A percentile compares a stretch with the other conserved stretches of the same genome.
These are phyloP conservation scores for Clarias fuscus DNA, from an alignment of 2,797 vertebrate species.

Conservation along the genomic window DNA sequence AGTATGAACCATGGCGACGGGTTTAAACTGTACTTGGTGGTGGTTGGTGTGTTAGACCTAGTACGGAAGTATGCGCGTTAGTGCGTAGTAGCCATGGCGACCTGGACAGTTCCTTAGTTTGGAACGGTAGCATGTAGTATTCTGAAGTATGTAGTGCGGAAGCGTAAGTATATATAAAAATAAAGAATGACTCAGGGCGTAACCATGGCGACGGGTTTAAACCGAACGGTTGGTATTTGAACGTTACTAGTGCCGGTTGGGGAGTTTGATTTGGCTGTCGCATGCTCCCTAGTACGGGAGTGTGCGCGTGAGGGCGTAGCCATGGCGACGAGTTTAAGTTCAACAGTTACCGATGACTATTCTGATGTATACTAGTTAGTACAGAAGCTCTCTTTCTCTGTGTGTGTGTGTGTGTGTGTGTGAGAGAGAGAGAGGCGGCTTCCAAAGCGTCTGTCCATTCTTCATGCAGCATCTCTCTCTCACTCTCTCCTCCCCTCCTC, in stretches of 20 bases:
- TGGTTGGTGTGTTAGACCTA: not conserved
- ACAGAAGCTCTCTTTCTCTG: not conserved
- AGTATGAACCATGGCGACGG: not conserved
- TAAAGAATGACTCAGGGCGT: too few species aligned
- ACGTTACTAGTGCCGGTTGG: too few species aligned
- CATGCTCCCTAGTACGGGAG: not conserved
- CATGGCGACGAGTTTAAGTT: not conserved
- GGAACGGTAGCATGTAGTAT: not conserved
- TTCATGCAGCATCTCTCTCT: conserved; percentile 54
- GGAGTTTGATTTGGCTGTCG: too few species aligned
- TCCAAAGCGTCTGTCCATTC: conserved; percentile 67
- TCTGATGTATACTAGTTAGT: not conserved
- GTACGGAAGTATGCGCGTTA: not conserved
- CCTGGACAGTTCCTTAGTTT: not conserved
- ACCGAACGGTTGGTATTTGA: too few species aligned
- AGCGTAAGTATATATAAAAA: not conserved
- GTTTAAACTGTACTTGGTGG: not conserved
- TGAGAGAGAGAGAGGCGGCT: conserved; percentile 44
- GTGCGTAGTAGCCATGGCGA: conserved; percentile 4
- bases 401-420: not conserved
- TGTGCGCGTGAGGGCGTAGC: not conserved
- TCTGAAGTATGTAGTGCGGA: not conserved
- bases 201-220: too few species aligned
- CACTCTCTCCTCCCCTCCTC: conserved; percentile 18
- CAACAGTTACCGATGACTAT: not conserved